These are phyloP conservation scores for Lamproptera curius DNA, from an alignment of 2,888 invertebrate species.

Conservation along the genomic window DNA sequence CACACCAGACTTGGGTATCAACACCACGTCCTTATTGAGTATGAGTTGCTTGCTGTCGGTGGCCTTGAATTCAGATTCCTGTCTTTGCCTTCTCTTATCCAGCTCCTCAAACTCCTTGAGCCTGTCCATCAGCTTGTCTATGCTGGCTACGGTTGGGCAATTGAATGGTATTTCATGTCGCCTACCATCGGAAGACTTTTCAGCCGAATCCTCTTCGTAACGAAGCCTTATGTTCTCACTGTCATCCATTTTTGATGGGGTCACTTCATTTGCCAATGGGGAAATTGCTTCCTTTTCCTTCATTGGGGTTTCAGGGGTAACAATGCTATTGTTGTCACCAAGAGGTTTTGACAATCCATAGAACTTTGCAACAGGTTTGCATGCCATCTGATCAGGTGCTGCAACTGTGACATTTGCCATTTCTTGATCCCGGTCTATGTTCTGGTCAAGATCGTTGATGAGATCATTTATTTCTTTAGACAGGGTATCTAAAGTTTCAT, in stretches of 20 bases:
- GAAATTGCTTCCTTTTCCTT: constrained; percentile 53
- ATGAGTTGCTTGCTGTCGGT: constrained; percentile 60
- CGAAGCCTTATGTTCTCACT: constrained; percentile 67
- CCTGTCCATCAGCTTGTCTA: constrained; percentile 72
- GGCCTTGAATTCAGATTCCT: constrained; percentile 58
- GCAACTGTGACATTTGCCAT: constrained; percentile 38
- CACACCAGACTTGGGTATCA: constrained; percentile 67
- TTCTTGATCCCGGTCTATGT: constrained; percentile 57
- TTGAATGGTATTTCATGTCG: constrained; percentile 60
- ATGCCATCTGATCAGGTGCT: constrained; percentile 44
- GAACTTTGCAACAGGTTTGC: constrained; percentile 57
- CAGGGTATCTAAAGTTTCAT: constrained; percentile 63
- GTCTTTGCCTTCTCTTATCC: constrained; percentile 67
- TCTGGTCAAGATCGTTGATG: constrained; percentile 65
- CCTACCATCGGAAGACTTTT: constrained; percentile 50
- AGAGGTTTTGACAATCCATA: constrained; percentile 59
- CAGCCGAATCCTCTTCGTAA: constrained; percentile 64
- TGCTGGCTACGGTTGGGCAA: constrained; percentile 60
- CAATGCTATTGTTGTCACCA: constrained; percentile 54
- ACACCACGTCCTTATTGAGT: constrained; percentile 70
- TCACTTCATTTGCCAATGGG: constrained; percentile 48
- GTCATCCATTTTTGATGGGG: constrained; percentile 64
- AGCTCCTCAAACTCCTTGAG: constrained; percentile 72
- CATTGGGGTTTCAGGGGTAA: constrained; percentile 55
- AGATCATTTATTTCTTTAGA: constrained; percentile 71